Conservation (phyloP, 2,888 invertebrate species). For the Amphipyra berbera region DNA sequence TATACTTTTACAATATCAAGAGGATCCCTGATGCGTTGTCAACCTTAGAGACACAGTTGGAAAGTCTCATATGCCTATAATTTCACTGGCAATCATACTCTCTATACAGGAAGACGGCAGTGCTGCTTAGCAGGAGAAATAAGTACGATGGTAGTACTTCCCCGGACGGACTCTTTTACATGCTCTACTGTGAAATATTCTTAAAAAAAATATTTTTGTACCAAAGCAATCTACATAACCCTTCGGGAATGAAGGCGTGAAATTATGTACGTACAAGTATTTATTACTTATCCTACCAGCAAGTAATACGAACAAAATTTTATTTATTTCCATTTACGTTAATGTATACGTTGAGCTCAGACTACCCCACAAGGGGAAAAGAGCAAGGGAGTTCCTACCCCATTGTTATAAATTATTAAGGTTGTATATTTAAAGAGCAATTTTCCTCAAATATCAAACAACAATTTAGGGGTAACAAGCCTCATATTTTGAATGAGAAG, state of each 20-base stretch:
- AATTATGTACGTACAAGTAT: constrained; percentile 47
- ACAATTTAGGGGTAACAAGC: constrained; percentile 35
- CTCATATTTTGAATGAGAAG: constrained; percentile 42
- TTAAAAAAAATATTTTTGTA: constrained; percentile 18
- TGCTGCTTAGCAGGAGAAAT: no score
- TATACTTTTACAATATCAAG: no score
- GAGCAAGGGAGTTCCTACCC: constrained; percentile 9
- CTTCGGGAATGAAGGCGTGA: constrained; percentile 6
- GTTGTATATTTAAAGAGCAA: constrained; percentile 52
- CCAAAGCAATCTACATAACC: constrained; percentile 32
- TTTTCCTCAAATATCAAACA: constrained; percentile 56
- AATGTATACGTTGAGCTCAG: constrained; percentile 20
- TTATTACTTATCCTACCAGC: constrained; percentile 29
- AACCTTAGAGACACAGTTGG: no score
- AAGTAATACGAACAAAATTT: constrained; percentile 44
- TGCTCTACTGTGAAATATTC: no score
- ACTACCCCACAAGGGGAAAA: constrained; percentile 13
- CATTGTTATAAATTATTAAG: constrained; percentile 52
- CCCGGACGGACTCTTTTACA: no score
- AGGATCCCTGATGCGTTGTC: no score
- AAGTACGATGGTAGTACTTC: no score
- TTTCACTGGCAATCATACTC: no score
- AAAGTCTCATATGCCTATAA: no score
- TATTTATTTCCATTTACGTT: constrained; percentile 44
- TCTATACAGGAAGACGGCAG: no score